A percentile compares a stretch with the other conserved stretches of the same genome.
phyloP scores from a whole-genome alignment of 2,113 vertebrate genomes.

The Muscicapa adusta region DNA sequence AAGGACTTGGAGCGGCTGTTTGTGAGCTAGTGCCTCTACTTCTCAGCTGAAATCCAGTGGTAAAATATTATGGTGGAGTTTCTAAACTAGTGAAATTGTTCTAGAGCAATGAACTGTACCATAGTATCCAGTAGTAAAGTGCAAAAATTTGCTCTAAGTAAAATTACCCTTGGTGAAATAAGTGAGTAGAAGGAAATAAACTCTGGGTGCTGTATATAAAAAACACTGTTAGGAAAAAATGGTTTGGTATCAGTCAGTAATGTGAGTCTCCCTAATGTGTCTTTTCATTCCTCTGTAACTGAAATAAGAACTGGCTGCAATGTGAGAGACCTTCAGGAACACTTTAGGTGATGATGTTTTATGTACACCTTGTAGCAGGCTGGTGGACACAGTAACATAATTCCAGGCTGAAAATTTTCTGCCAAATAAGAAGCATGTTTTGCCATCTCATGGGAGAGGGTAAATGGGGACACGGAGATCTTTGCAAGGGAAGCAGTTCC shows the following conservation, averaged over 20 bases:
- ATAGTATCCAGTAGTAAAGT: neutral
- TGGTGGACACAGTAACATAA: neutral
- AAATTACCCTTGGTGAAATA: neutral
- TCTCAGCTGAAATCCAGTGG: neutral
- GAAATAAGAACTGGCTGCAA: neutral
- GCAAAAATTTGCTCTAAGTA: neutral
- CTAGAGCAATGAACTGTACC: neutral
- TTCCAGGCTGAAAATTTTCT: neutral
- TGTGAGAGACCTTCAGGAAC: neutral
- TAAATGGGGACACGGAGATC: neutral
- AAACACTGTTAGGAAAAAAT: neutral
- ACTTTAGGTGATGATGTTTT: neutral
- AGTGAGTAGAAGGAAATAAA: neutral
- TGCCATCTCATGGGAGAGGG: neutral
- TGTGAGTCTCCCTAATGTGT: neutral
- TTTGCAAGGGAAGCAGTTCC: neutral
- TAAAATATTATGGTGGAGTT: neutral
- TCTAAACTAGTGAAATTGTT: neutral
- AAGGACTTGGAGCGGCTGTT: neutral
- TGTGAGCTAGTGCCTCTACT: neutral
- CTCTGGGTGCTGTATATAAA: neutral
- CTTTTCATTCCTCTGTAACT: neutral
- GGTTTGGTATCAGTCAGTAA: neutral
- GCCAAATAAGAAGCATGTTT: neutral
- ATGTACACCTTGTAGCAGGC: accelerated